Percentiles rank a stretch among this genome's conserved stretches.
These are phyloP conservation scores for Ranitomeya imitator DNA, from an alignment of 2,113 vertebrate species.

Conservation along the genomic window DNA sequence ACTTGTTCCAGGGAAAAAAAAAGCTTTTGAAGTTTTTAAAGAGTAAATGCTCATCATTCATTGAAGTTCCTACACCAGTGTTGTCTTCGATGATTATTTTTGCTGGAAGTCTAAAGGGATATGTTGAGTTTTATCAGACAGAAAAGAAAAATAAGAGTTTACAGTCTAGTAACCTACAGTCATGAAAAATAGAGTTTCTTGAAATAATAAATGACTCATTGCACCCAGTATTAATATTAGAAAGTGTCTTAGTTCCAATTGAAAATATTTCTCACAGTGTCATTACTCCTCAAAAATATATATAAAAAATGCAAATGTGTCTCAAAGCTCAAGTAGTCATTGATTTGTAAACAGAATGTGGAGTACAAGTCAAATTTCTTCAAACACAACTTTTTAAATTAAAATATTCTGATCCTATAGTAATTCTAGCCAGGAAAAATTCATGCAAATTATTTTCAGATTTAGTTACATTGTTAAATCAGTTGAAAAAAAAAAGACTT, in stretches of 20 bases:
- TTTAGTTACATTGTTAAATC: too few species aligned
- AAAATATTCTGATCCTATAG: too few species aligned
- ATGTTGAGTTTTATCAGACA: background rate
- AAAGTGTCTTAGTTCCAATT: background rate
- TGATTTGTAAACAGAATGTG: too few species aligned
- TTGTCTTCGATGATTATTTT: background rate
- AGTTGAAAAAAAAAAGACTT: too few species aligned
- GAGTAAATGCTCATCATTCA: constrained; percentile 9
- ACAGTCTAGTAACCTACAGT: background rate
- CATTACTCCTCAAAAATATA: too few species aligned
- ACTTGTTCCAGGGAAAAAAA: background rate
- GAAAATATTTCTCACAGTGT: background rate
- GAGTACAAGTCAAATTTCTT: too few species aligned
- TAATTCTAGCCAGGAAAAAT: too few species aligned
- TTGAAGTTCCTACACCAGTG: background rate
- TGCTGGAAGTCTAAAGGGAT: background rate
- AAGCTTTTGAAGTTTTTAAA: background rate
- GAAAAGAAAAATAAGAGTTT: background rate
- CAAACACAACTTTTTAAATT: too few species aligned
- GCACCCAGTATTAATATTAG: background rate
- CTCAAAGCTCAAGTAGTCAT: too few species aligned
- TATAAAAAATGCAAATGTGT: too few species aligned
- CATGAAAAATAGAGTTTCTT: background rate
- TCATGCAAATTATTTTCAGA: too few species aligned
- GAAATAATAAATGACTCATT: background rate